phyloP scores from a whole-genome alignment of 2,113 vertebrate species.

The Stegastes partitus region DNA sequence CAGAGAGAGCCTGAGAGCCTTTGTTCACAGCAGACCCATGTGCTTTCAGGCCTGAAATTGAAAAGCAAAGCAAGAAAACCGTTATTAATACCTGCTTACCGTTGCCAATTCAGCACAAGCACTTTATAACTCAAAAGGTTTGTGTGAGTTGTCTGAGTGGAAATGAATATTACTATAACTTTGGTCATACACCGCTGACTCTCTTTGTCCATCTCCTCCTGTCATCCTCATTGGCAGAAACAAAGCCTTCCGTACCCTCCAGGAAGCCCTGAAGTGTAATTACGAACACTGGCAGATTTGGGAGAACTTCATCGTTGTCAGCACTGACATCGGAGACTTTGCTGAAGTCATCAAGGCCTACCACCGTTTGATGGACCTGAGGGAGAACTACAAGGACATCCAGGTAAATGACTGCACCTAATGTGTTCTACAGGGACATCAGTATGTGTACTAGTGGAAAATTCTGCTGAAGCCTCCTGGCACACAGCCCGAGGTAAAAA shows the following conservation, averaged over 20 bases:
- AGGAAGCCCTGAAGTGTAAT: slow-evolving; percentile 97
- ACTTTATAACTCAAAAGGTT: slow-evolving; percentile 19
- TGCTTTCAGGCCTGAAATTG: slow-evolving; percentile 75
- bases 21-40: slow-evolving; percentile 54
- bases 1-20: background rate
- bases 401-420: slow-evolving; percentile 83
- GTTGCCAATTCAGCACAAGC: slow-evolving; percentile 46
- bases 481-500: too few relatives aligned
- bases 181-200: background rate
- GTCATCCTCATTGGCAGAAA: slow-evolving; percentile 75
- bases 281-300: slow-evolving; percentile 99
- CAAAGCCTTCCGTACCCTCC: slow-evolving; percentile 94
- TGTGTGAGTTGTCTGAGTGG: slow-evolving; percentile 2
- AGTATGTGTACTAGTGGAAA: too few relatives aligned
- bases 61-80: slow-evolving; percentile 61
- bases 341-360: slow-evolving; percentile 94
- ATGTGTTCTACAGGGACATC: background rate
- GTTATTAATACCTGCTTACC: slow-evolving; percentile 70
- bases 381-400: slow-evolving; percentile 94
- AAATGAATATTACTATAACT: background rate
- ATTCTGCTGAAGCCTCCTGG: too few relatives aligned
- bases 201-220: background rate
- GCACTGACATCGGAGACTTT: slow-evolving; percentile 94
- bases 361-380: slow-evolving; percentile 94
- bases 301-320: slow-evolving; percentile 96